Base-by-base conservation (phyloP, 2,113 vertebrate genomes). In the Gnathonemus longibarbis region DNA sequence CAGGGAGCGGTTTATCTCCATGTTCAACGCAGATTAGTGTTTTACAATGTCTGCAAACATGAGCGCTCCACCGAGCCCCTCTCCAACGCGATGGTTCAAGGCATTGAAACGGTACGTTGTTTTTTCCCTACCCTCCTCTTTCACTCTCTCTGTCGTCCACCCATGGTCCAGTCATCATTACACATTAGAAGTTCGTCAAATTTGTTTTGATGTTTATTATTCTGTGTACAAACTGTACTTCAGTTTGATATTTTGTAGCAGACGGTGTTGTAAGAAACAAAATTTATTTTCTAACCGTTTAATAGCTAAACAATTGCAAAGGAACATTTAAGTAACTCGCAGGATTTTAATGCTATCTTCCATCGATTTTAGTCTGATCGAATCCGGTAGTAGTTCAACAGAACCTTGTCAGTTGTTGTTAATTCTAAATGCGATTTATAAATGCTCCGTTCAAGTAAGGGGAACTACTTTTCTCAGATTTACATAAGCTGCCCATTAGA, bases 11-110 rank as follows among this genome's bases (percentile, higher is more conserved):
- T 48, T 84, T 46, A 48, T 84, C 83, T 84, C 45, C 45, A 48
- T 48, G 39, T 21, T 24, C 46, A 84, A 84, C 21, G 45, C 83
- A n/a, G 45, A 84, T 84, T 42, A 84, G 39, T 24, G 83, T 48
- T 84, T 46, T 24, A 45, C 50, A 52, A 35, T 17, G 1, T 42
- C 84, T 80, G 83, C 31, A 49, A 91, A 84, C 45, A 95, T 94
- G 95, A 94, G 49, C 89, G 27, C n/a, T 15, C 91, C 91, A 0
- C 93, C 89, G 21, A 95, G 94, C 58, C 94, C 93, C 1, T 95
- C 94, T 90, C 93, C 95, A 5, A 46, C 58, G 49, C 58, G 90
- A n/a, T 95, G 95, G 94, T 95, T 95, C 89, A 95, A 93, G 92
- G 39, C 91, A 0, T 88, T 94, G 50, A 90, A 91, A 90, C 95